Conservation (phyloP, 2,113 vertebrate genomes). For the Arvicanthis niloticus region DNA sequence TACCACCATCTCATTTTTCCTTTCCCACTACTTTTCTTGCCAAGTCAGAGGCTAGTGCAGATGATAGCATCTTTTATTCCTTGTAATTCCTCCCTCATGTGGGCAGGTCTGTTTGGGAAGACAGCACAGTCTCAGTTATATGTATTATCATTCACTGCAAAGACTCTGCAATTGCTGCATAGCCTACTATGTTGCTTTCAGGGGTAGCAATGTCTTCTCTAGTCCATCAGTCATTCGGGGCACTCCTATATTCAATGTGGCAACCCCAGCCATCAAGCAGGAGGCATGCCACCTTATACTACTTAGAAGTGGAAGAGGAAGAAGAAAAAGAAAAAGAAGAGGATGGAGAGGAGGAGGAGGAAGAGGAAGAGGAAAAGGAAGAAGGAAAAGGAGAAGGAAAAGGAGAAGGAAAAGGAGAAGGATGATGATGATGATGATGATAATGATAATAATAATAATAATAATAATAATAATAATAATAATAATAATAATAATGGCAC, state of each 20-base stretch:
- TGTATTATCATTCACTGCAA: not conserved
- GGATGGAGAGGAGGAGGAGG: too few species aligned
- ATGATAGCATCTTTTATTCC: not conserved
- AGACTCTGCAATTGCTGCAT: not conserved
- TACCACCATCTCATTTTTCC: not conserved
- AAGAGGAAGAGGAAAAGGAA: too few species aligned
- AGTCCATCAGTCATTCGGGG: not conserved
- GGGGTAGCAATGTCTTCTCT: not conserved
- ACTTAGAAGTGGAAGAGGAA: not conserved
- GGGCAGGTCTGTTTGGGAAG: not conserved
- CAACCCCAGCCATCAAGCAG: not conserved
- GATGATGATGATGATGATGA: too few species aligned
- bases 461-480: too few species aligned
- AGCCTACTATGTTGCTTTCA: not conserved
- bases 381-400: too few species aligned
- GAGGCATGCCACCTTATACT: not conserved
- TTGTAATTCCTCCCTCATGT: not conserved
- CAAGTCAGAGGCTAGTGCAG: not conserved
- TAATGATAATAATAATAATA: too few species aligned
- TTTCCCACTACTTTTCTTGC: not conserved
- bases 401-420: too few species aligned
- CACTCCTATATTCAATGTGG: not conserved
- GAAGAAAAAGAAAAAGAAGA: too few species aligned
- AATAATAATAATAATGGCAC: too few species aligned
- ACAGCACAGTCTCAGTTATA: not conserved